Evolutionary conservation across 2,888 invertebrate genomes (phyloP).

Genomic region (Nemurella pictetii): DNA sequence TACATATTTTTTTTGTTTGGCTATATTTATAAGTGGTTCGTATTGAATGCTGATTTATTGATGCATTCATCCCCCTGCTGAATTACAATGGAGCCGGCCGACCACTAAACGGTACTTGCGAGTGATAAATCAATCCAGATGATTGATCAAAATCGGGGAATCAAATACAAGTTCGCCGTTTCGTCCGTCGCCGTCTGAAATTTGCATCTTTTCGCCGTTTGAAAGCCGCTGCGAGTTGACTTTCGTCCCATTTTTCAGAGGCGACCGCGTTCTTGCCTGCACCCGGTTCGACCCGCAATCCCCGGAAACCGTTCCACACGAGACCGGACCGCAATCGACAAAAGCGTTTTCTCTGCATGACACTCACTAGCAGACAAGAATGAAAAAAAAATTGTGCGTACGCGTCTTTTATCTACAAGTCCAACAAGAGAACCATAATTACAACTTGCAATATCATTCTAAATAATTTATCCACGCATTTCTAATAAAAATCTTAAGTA

Average conservation of each 20-base stretch:
- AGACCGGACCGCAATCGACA: background rate
- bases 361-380: background rate
- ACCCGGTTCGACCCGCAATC: background rate
- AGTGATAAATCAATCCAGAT: background rate
- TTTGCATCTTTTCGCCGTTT: background rate
- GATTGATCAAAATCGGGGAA: background rate
- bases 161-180: background rate
- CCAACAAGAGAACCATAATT: background rate
- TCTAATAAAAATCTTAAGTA: background rate
- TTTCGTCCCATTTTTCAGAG: background rate
- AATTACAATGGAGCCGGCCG: background rate
- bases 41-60: background rate
- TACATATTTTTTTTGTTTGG: background rate
- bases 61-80: background rate
- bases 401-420: background rate
- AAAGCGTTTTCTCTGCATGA: background rate
- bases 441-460: background rate
- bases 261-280: background rate
- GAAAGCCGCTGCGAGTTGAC: background rate
- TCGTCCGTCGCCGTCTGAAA: background rate
- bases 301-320: background rate
- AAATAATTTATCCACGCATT: background rate
- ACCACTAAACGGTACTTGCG: background rate
- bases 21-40: background rate
- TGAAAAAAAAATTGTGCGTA: background rate